Percentiles rank a stretch among this genome's conserved stretches.
These are phyloP conservation scores for Ptiloglossa arizonensis DNA, from an alignment of 1,140 invertebrate genomes.

Conservation along the genomic window DNA sequence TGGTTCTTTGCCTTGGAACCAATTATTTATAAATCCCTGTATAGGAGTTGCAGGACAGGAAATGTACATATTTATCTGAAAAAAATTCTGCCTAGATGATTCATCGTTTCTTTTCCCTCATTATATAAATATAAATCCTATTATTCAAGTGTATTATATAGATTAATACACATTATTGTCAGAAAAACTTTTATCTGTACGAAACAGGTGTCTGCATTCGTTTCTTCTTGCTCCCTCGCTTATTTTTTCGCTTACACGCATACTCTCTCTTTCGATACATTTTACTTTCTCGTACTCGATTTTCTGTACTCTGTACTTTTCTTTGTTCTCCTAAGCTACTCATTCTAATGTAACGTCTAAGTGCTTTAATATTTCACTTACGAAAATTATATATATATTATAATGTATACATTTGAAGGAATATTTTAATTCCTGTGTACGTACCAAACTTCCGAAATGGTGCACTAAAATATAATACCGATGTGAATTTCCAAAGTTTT, in stretches of 20 bases:
- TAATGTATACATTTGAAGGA: background rate
- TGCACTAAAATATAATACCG: background rate
- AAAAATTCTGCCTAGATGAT: background rate
- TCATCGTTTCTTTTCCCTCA: background rate
- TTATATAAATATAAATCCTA: background rate
- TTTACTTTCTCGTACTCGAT: background rate
- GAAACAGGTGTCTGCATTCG: background rate
- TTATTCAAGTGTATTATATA: background rate
- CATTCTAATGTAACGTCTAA: background rate
- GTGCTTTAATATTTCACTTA: background rate
- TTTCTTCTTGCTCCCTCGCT: background rate
- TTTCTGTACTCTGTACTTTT: background rate
- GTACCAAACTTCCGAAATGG: background rate
- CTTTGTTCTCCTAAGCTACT: background rate
- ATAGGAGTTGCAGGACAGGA: background rate
- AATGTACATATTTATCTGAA: conserved; percentile 48
- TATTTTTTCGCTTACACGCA: background rate
- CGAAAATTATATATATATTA: background rate
- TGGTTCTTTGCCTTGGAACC: conserved; percentile 86
- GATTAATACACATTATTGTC: background rate
- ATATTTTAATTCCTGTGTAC: background rate
- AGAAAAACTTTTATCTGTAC: background rate
- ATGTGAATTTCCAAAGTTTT: background rate
- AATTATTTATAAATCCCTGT: conserved; percentile 81
- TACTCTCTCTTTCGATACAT: background rate